Percentiles rank a stretch among this genome's conserved stretches.
These are phyloP conservation scores for Macrosiphum euphorbiae DNA, from an alignment of 2,888 invertebrate species.

Conservation along the genomic window DNA sequence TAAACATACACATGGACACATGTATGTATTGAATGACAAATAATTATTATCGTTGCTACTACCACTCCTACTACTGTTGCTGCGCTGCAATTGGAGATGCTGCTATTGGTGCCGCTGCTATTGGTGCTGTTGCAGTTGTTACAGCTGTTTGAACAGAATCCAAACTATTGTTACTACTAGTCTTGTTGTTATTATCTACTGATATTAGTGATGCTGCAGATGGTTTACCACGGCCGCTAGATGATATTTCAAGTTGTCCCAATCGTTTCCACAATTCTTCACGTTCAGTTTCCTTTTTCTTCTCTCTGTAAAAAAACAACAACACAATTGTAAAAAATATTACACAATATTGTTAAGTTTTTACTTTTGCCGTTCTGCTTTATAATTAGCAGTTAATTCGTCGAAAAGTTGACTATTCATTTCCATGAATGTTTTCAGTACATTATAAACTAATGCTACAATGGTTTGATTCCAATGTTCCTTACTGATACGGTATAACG, in stretches of 20 bases:
- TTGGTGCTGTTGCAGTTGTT: background rate
- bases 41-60: slow-evolving; percentile 17
- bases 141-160: slow-evolving; percentile 26
- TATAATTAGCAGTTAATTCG: slow-evolving; percentile 98
- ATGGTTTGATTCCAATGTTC: slow-evolving; percentile 99
- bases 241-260: slow-evolving; percentile 82
- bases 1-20: background rate
- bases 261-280: slow-evolving; percentile 98
- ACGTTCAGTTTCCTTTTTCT: slow-evolving; percentile 95
- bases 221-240: slow-evolving; percentile 12
- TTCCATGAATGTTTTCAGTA: slow-evolving; percentile 99
- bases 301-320: slow-evolving; percentile 78
- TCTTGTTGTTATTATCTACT: slow-evolving; percentile 53
- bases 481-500: slow-evolving; percentile 98
- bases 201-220: slow-evolving; percentile 2
- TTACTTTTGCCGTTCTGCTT: slow-evolving; percentile 99
- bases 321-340: background rate
- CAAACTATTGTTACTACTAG: slow-evolving; percentile 45
- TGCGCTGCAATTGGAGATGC: slow-evolving; percentile 5
- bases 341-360: slow-evolving; percentile 69
- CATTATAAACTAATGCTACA: slow-evolving; percentile 99
- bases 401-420: slow-evolving; percentile 99
- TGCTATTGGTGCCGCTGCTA: slow-evolving; percentile 21
- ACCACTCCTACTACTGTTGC: slow-evolving; percentile 1
- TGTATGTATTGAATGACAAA: slow-evolving; percentile 26